Percentiles rank a stretch among this genome's conserved stretches.
phyloP scores from a whole-genome alignment of 2,888 invertebrate genomes.

The Oligia strigilis region DNA sequence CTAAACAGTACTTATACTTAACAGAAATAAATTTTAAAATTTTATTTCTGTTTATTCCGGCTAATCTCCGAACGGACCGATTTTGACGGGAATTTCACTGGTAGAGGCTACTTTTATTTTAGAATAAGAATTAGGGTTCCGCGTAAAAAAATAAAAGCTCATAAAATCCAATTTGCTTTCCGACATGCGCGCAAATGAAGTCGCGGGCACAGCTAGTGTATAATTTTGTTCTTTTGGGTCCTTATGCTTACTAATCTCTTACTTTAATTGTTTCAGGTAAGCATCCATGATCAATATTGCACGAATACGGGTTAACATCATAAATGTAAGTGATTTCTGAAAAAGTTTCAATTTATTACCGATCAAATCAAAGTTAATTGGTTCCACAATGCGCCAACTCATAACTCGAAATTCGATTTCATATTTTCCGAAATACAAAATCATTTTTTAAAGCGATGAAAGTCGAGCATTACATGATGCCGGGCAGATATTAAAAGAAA shows the following conservation, averaged over 20 bases:
- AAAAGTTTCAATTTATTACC: constrained; percentile 15
- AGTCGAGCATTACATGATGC: constrained; percentile 43
- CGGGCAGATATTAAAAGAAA: constrained; percentile 42
- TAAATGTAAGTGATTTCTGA: constrained; percentile 39
- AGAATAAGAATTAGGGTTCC: no score
- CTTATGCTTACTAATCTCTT: constrained; percentile 15
- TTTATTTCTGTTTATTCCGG: no score
- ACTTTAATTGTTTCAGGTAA: constrained; percentile 53
- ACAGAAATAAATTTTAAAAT: no score
- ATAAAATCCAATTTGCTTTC: no score
- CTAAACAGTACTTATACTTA: no score
- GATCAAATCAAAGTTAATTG: constrained; percentile 43
- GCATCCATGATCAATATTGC: constrained; percentile 19
- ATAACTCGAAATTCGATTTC: constrained; percentile 38
- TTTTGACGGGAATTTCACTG: no score
- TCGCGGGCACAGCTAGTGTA: no score
- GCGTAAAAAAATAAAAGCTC: no score
- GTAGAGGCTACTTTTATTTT: no score
- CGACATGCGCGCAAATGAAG: no score
- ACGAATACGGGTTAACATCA: neutral
- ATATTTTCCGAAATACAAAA: constrained; percentile 40
- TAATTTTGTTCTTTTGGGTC: neutral
- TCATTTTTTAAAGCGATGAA: constrained; percentile 47
- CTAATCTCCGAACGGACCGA: no score
- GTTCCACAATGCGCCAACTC: constrained; percentile 31